phyloP scores from a whole-genome alignment of 2,888 invertebrate species.

The Phlogophora meticulosa region DNA sequence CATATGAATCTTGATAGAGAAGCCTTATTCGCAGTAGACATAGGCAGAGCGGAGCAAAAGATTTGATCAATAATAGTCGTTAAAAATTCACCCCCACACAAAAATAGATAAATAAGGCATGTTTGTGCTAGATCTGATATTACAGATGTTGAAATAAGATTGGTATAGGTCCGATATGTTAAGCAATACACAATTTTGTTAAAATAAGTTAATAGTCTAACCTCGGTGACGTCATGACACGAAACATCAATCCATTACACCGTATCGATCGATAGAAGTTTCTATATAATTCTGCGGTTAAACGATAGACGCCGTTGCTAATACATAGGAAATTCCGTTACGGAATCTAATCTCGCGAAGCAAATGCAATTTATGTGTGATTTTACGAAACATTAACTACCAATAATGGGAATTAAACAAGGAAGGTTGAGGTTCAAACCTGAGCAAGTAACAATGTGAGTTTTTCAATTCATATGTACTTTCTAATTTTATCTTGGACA shows the following conservation, averaged over 20 bases:
- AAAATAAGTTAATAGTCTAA: slow-evolving; percentile 4
- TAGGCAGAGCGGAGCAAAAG: too few relatives aligned
- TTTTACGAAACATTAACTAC: slow-evolving; percentile 36
- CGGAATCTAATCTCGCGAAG: slow-evolving; percentile 33
- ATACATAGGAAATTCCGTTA: slow-evolving; percentile 42
- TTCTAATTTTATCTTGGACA: too few relatives aligned
- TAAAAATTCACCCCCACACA: too few relatives aligned
- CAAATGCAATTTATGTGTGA: slow-evolving; percentile 47
- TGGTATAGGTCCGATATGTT: not conserved
- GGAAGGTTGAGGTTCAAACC: slow-evolving; percentile 38
- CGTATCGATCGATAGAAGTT: slow-evolving; percentile 29
- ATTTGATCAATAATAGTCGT: too few relatives aligned
- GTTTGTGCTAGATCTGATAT: too few relatives aligned
- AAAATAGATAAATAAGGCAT: too few relatives aligned
- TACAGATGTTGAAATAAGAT: slow-evolving; percentile 2
- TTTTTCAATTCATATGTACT: too few relatives aligned
- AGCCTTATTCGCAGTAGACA: too few relatives aligned
- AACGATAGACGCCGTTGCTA: slow-evolving; percentile 31
- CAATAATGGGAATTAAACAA: slow-evolving; percentile 26
- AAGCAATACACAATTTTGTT: slow-evolving; percentile 22
- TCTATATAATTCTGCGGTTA: slow-evolving; percentile 57
- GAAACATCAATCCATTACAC: slow-evolving; percentile 28
- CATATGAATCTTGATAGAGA: too few relatives aligned
- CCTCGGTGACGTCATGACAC: slow-evolving; percentile 2
- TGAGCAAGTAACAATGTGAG: too few relatives aligned